Conservation (phyloP, 2,888 invertebrate genomes). For the Ichneumon xanthorius region DNA sequence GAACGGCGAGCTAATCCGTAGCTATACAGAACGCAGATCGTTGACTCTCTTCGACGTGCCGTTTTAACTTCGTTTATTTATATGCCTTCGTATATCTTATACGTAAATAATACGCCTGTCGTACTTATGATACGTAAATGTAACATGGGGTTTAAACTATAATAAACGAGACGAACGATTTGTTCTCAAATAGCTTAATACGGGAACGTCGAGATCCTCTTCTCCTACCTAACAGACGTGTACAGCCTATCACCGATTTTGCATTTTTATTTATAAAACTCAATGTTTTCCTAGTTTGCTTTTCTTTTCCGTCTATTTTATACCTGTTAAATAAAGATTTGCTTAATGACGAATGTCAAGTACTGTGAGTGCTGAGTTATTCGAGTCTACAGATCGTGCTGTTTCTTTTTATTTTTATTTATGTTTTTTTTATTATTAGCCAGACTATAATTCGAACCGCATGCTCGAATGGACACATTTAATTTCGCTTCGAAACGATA, state of each 20-base stretch:
- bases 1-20: slow-evolving; percentile 42
- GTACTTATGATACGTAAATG: slow-evolving; percentile 55
- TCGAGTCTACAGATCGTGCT: slow-evolving; percentile 48
- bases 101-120: slow-evolving; percentile 53
- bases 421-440: slow-evolving; percentile 18
- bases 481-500: slow-evolving; percentile 47
- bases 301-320: slow-evolving; percentile 27
- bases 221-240: slow-evolving; percentile 24
- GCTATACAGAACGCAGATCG: slow-evolving; percentile 60
- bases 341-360: slow-evolving; percentile 42
- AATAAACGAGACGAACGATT: slow-evolving; percentile 54
- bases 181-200: slow-evolving; percentile 36
- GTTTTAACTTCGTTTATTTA: slow-evolving; percentile 46
- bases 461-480: slow-evolving; percentile 43
- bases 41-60: slow-evolving; percentile 46
- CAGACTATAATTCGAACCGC: slow-evolving; percentile 32
- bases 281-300: slow-evolving; percentile 42
- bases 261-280: slow-evolving; percentile 47
- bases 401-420: slow-evolving; percentile 25
- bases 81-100: slow-evolving; percentile 41
- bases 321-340: slow-evolving; percentile 27
- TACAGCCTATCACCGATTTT: slow-evolving; percentile 19
- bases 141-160: slow-evolving; percentile 45
- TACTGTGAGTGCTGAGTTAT: slow-evolving; percentile 44
- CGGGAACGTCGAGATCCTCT: not conserved